Evolutionary conservation across 2,888 invertebrate species (phyloP), one percentile per base, ranked within the genome.

Genomic region (Cordilura impudica): DNA sequence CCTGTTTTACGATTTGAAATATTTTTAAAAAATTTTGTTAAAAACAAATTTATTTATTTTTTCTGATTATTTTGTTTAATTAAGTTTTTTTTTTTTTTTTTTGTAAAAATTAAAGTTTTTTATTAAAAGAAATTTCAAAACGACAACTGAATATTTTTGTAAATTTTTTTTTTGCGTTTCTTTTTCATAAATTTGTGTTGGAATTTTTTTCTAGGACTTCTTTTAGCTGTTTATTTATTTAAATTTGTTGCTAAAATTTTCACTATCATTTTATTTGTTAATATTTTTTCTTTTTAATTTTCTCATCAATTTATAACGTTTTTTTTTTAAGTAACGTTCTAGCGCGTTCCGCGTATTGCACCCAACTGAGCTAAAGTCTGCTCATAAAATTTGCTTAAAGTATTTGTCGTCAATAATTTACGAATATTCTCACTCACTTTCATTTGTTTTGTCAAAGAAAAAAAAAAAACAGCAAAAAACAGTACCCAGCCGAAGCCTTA

Each of bases 271-370:
- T 70, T 60, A 16, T 49, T 35, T n/a, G 5, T 7, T 60, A 54
- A 31, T 60, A 39, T 56, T 31, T 31, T 16, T 16, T 18, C 19
- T 39, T 63, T 61, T 58, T 39, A 53, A 60, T 56, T 16, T 21
- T 56, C 21, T 60, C 4, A 47, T 69, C 23, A 43, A 54, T 43
- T 56, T 61, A 43, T 19, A 69, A 54, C 69, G 49, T 70, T 74
- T 53, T 47, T 23, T 43, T 67, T 67, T 31, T 23, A 8, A 45
- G 51, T 74, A 77, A 79, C 78, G 81, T 82, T 75, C 82, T 79
- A 71, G 75, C 74, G 71, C 75, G 82, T 80, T 81, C 76, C 76
- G 80, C 80, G 82, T 81, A 81, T 81, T 81, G 81, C 71, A 81
- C 81, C 80, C 81, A 81, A 80, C 81, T 81, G 82, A 82, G 82